A percentile compares a stretch with the other conserved stretches of the same genome.
phyloP scores from a whole-genome alignment of 92 coral and sea anemone species.

The Virgularia gustaviana region DNA sequence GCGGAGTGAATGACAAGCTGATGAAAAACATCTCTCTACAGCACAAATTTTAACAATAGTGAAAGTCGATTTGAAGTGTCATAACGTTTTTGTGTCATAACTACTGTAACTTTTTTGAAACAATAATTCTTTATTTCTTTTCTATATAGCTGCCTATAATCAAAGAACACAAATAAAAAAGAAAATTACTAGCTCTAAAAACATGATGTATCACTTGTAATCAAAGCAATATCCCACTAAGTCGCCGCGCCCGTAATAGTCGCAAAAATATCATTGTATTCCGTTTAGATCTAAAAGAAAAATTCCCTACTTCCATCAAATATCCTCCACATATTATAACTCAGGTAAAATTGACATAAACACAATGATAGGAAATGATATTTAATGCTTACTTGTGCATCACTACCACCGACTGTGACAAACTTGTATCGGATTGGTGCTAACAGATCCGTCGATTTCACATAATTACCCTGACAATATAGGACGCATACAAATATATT shows the following conservation, averaged over 20 bases:
- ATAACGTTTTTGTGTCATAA: too few species aligned
- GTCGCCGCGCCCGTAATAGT: too few species aligned
- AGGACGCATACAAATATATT: background rate
- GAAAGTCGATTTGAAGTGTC: background rate
- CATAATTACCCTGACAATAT: conserved; percentile 54
- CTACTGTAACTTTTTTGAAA: too few species aligned
- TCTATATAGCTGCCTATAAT: too few species aligned
- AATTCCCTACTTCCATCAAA: too few species aligned
- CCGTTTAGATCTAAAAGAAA: too few species aligned
- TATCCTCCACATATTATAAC: too few species aligned
- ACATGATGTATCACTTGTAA: too few species aligned
- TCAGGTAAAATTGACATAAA: too few species aligned
- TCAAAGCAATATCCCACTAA: too few species aligned
- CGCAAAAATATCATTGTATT: too few species aligned
- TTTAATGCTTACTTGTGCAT: conserved; percentile 86
- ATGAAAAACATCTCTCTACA: conserved; percentile 69
- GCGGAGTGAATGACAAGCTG: conserved; percentile 72
- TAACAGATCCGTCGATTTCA: conserved; percentile 64
- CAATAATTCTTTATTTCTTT: background rate
- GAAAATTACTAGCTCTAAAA: background rate
- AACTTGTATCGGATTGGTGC: conserved; percentile 71
- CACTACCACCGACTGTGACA: conserved; percentile 75
- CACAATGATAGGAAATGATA: too few species aligned
- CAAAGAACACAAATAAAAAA: background rate
- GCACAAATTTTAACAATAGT: background rate